Evolutionary conservation across 2,888 invertebrate species (phyloP), one percentile per base, ranked within the genome.

Genomic region (Lepidocyrtoides sp.): DNA sequence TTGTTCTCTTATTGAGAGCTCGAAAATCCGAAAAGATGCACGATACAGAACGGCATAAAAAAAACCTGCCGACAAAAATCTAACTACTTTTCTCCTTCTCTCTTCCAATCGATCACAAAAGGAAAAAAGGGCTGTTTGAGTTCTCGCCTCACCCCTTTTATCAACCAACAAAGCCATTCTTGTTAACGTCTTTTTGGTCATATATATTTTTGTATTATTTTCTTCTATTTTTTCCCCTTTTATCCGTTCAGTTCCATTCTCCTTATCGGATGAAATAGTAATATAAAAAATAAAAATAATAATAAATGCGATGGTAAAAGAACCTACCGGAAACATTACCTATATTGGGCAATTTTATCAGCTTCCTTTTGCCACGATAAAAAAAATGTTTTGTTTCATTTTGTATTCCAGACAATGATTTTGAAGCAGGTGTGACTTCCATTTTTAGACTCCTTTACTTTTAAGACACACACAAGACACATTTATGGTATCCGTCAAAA

Each of bases 261-360:
- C 51, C n/a, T 12, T 57, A 44, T 75, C 86, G 72, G 75, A 86
- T 60, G 75, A 86, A 88, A 69, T 88, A 66, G 66, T 36, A 88
- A 79, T 66, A 66, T 23, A 5, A 66, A 72, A 72, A 48, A 48
- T 88, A 88, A 88, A 88, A 81, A 88, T n/a, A n/a, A n/a, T n/a
- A n/a, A n/a, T n/a, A n/a, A n/a, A n/a, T n/a, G n/a, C n/a, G 81
- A 88, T 88, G 88, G 81, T 88, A 51, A 81, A 41, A 23, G 48
- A 83, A 51, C 66, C 7, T 83, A 57, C 82, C 60, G 82, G 60
- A 60, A 82, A 60, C 26, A 60, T 57, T 82, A 60, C 17, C n/a
- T 8, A 60, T 36, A 81, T 60, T 81, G 57, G 23, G 26, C 32
- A 75, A 48, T n/a, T 29, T 82, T 63, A 63, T 82, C 82, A 63